Percentiles rank a stretch among this genome's conserved stretches.
Conservation (phyloP, 2,888 invertebrate genomes). For the Marronus borbonicus region DNA sequence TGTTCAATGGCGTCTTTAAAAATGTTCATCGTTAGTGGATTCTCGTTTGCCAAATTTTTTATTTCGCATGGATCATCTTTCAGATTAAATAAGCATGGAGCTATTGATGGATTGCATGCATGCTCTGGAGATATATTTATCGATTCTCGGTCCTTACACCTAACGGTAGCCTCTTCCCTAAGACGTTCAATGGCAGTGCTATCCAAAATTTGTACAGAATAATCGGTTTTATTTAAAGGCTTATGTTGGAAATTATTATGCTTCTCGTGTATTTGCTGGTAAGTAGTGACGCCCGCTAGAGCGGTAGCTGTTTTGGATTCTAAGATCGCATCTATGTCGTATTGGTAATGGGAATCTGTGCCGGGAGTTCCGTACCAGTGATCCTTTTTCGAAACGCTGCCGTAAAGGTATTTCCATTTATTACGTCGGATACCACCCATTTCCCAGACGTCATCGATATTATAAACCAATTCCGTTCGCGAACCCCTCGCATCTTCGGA, state of each 20-base stretch:
- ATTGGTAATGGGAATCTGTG: slow-evolving; percentile 64
- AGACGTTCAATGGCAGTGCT: slow-evolving; percentile 58
- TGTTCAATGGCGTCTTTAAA: slow-evolving; percentile 70
- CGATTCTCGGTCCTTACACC: slow-evolving; percentile 59
- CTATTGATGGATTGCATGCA: slow-evolving; percentile 64
- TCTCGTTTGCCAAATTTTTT: slow-evolving; percentile 69
- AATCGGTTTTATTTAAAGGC: slow-evolving; percentile 49
- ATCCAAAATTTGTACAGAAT: slow-evolving; percentile 56
- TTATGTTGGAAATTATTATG: slow-evolving; percentile 55
- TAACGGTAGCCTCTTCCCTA: slow-evolving; percentile 63
- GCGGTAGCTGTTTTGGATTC: slow-evolving; percentile 70
- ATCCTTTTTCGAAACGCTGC: slow-evolving; percentile 70
- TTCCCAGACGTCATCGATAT: slow-evolving; percentile 73
- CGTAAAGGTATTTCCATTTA: slow-evolving; percentile 77
- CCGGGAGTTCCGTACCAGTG: slow-evolving; percentile 71
- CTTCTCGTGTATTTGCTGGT: slow-evolving; percentile 70
- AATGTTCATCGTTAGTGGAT: slow-evolving; percentile 67
- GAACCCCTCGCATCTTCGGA: slow-evolving; percentile 69
- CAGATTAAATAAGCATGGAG: slow-evolving; percentile 73
- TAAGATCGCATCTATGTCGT: slow-evolving; percentile 69
- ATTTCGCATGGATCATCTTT: slow-evolving; percentile 72
- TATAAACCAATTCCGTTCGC: slow-evolving; percentile 75
- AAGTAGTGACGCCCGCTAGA: slow-evolving; percentile 71
- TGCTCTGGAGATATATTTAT: slow-evolving; percentile 59
- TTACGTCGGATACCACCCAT: slow-evolving; percentile 76